These are phyloP conservation scores for Orchesella flavescens DNA, from an alignment of 2,888 invertebrate species.

Conservation along the genomic window DNA sequence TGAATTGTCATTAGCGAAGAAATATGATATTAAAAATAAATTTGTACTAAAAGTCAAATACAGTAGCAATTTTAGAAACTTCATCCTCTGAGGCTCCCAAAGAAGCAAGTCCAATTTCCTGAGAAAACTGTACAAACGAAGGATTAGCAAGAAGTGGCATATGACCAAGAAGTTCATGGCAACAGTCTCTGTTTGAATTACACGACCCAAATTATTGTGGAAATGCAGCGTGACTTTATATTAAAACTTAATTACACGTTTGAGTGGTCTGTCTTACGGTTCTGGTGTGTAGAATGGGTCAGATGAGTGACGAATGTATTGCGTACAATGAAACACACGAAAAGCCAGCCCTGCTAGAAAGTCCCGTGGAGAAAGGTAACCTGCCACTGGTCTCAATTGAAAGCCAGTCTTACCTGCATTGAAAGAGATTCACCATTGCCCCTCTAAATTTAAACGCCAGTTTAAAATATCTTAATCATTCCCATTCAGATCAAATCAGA, in stretches of 20 bases:
- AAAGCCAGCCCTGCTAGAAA: conserved; percentile 88
- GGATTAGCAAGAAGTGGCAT: conserved; percentile 97
- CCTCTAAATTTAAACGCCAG: no score
- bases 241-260: neutral
- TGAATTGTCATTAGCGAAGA: neutral
- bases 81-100: conserved; percentile 96
- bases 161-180: conserved; percentile 96
- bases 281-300: conserved; percentile 99
- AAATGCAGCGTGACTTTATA: conserved; percentile 8
- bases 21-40: neutral
- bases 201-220: neutral
- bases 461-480: no score
- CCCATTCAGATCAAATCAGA: no score
- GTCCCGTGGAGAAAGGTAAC: conserved; percentile 85
- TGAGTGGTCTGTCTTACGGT: conserved; percentile 88
- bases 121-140: conserved; percentile 98
- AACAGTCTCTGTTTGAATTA: conserved; percentile 86
- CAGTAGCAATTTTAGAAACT: conserved; percentile 94
- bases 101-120: conserved; percentile 96
- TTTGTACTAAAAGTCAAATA: conserved; percentile 75
- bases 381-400: conserved; percentile 93
- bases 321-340: conserved; percentile 88
- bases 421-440: no score
- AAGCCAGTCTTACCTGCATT: conserved; percentile 90
- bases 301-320: conserved; percentile 95